Evolutionary conservation across 2,797 vertebrate species (phyloP), one percentile per base, ranked within the genome.

Genomic region (Hozukius guyotensis): DNA sequence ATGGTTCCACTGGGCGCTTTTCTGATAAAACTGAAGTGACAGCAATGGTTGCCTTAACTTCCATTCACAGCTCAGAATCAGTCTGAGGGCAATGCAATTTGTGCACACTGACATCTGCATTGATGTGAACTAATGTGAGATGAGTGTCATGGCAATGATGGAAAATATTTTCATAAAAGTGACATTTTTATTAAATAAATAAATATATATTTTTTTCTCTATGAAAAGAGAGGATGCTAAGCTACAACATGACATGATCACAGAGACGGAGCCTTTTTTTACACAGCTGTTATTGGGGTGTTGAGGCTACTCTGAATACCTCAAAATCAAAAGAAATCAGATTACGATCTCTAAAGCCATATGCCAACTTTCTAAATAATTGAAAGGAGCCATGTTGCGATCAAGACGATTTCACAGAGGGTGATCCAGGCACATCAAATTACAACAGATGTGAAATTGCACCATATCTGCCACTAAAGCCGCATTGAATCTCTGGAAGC

Each of bases 401-500:
- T 94, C 91, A 92, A 92, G 93, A 87, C 77, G 79, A 94, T 95
- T 94, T 94, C 92, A 94, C 93, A 93, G 88, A 88, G 93, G 89
- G 92, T 86, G 90, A 94, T 94, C 88, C 88, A 79, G 82, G 87
- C 90, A 91, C 92, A 92, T 94, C 91, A 94, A 93, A 94, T 94
- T 94, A 94, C 92, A 94, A 93, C 93, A 95, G 93, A 94, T 93
- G 94, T 93, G 93, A 93, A 94, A 95, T 93, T 93, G 91, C 93
- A 90, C 86, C 89, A 84, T 87, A 89, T 93, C 88, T 90, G 86
- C 90, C 86, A 81, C 87, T 88, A 89, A 94, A 93, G 88, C 90
- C 49, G 72, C 92, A 92, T 90, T 90, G 91, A 94, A 92, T 88
- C 84, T 90, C 87, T 70, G 84, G 46, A 89, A 85, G 87, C 89